Evolutionary conservation across 1,140 invertebrate species (phyloP), one percentile per base, ranked within the genome.

Genomic region (Platyura marginata): DNA sequence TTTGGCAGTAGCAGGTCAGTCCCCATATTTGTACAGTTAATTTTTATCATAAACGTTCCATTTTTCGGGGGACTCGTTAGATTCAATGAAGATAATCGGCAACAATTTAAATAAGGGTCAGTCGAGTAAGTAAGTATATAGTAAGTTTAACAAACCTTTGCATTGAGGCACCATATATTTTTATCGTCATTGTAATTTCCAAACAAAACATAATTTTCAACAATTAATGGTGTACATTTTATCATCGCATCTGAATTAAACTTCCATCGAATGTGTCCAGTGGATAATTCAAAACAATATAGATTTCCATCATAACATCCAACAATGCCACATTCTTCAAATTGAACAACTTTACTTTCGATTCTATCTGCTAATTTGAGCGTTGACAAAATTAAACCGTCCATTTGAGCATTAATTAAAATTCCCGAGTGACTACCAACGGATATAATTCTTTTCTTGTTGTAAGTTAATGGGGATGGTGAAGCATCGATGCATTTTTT

Each of bases 401-500:
- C 32, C 10, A 40, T n/a, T 4, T 33, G n/a, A 18, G 38, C 10
- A 5, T 20, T 35, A 9, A 41, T 21, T 2, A 45, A 13, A 44
- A 52, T 41, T n/a, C 54, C 48, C 4, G 61, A 59, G 45, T 59
- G 56, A 5, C 57, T 49, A 0, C 54, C 56, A n/a, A 58, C 52
- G 13, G 45, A 49, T 8, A 59, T 18, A 36, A 35, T 50, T 3
- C 41, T 45, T 40, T 52, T 54, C 44, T 58, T 48, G 44, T 46
- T 46, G 33, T 54, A 44, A 45, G 13, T 46, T 10, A 29, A 54
- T 21, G 40, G 51, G 38, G 40, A 61, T 16, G 67, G 68, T n/a
- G 65, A 61, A 20, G 68, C 63, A 59, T 74, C 71, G 1, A 74
- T 55, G 52, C 71, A 74, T 51, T 73, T 72, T 35, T 53, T 53